Conservation (phyloP, 2,888 invertebrate genomes). For the Catocala fraxini region DNA sequence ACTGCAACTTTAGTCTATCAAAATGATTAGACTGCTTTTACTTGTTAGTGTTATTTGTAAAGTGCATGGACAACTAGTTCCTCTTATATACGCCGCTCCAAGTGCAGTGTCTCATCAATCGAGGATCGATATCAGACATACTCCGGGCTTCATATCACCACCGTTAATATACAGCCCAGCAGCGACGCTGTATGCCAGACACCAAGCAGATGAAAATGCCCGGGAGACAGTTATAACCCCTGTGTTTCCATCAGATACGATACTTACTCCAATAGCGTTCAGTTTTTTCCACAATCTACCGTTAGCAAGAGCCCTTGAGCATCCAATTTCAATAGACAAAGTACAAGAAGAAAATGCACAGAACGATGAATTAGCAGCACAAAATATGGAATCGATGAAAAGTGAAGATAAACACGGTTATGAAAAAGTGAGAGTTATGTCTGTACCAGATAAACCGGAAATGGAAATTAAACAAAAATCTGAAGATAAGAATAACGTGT, state of each 20-base stretch:
- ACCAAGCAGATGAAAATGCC: constrained; percentile 47
- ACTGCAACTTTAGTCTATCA: constrained; percentile 55
- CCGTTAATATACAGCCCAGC: constrained; percentile 71
- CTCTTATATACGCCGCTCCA: constrained; percentile 79
- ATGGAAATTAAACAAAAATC: constrained; percentile 7
- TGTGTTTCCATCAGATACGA: constrained; percentile 58
- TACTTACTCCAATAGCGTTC: constrained; percentile 71
- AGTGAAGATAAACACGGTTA: constrained; percentile 5
- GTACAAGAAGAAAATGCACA: constrained; percentile 50
- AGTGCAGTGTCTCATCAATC: constrained; percentile 88
- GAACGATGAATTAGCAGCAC: constrained; percentile 21
- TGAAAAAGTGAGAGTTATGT: constrained; percentile 7
- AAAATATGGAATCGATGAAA: constrained; percentile 20
- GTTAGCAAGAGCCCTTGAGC: constrained; percentile 71
- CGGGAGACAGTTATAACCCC: constrained; percentile 55
- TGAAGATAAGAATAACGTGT: constrained; percentile 22
- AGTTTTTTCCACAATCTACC: constrained; percentile 75
- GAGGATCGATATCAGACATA: constrained; percentile 80
- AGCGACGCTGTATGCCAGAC: constrained; percentile 54
- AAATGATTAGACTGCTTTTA: constrained; percentile 69
- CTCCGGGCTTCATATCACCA: constrained; percentile 60
- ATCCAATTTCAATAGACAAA: constrained; percentile 69
- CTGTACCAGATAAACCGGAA: constrained; percentile 16
- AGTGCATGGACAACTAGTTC: constrained; percentile 64
- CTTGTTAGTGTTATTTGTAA: constrained; percentile 55